A percentile compares a stretch with the other conserved stretches of the same genome.
Conservation (phyloP, 2,113 vertebrate genomes). For the Carettochelys insculpta region DNA sequence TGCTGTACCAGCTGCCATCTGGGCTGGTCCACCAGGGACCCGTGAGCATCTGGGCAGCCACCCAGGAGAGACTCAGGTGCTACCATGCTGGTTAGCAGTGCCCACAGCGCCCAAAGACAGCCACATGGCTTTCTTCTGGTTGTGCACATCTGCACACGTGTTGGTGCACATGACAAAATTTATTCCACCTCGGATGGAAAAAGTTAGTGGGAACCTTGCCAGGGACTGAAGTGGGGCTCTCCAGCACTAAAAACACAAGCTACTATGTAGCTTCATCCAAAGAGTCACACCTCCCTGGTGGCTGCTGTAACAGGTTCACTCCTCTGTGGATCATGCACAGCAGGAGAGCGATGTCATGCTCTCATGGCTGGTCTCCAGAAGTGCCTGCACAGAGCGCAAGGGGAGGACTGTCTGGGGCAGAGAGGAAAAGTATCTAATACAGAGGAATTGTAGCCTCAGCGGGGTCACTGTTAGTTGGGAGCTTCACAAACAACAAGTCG, state of each 20-base stretch:
- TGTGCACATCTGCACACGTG: too few relatives aligned
- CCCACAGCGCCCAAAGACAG: too few relatives aligned
- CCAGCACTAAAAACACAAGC: neutral
- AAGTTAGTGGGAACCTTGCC: too few relatives aligned
- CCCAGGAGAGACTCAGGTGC: too few relatives aligned
- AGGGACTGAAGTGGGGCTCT: neutral
- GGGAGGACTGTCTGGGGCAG: neutral
- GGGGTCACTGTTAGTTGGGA: too few relatives aligned
- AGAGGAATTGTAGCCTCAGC: too few relatives aligned
- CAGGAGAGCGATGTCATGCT: neutral
- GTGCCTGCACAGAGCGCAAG: neutral
- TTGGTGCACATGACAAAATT: too few relatives aligned
- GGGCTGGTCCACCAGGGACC: neutral
- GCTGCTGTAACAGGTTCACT: neutral
- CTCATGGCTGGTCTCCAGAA: neutral
- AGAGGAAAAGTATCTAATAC: neutral
- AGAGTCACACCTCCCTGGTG: neutral
- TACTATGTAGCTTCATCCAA: neutral
- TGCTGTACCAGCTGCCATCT: neutral
- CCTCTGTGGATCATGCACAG: neutral
- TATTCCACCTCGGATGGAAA: too few relatives aligned
- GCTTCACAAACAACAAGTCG: too few relatives aligned
- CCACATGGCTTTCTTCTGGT: too few relatives aligned
- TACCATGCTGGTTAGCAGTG: too few relatives aligned
- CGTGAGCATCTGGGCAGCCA: too few relatives aligned